A percentile compares a stretch with the other conserved stretches of the same genome.
Evolutionary conservation across 1,140 invertebrate species (phyloP).

Genomic region (Aphaenogaster floridana): DNA sequence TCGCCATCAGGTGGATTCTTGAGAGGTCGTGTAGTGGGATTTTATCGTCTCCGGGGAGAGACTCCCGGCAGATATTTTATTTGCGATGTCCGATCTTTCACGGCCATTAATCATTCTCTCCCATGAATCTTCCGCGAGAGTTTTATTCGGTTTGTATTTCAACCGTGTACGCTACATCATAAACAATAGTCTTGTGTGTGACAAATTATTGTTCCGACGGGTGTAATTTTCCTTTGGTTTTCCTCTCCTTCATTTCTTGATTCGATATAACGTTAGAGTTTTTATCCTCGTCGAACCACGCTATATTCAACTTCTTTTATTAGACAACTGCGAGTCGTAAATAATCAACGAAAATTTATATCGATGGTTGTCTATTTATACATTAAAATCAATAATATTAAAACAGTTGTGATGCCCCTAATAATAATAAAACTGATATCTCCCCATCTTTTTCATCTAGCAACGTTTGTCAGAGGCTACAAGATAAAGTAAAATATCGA

Average conservation of each 20-base stretch:
- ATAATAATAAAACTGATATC: neutral
- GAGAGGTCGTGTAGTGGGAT: slow-evolving; percentile 24
- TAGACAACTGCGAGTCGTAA: neutral
- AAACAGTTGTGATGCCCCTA: neutral
- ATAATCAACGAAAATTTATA: slow-evolving; percentile 7
- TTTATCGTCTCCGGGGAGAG: slow-evolving; percentile 35
- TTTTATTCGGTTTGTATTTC: slow-evolving; percentile 29
- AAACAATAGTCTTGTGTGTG: slow-evolving; percentile 10
- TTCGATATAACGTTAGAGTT: neutral
- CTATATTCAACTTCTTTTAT: neutral
- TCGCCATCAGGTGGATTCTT: slow-evolving; percentile 21
- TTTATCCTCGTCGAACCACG: neutral
- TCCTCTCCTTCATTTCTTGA: neutral
- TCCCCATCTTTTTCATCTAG: neutral
- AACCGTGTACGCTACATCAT: neutral
- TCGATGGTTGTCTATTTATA: neutral
- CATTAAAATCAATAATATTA: neutral
- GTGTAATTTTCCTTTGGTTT: slow-evolving; percentile 16
- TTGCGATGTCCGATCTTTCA: slow-evolving; percentile 20
- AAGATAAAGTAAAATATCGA: slow-evolving; percentile 18
- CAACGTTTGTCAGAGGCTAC: neutral
- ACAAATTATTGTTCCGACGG: slow-evolving; percentile 16
- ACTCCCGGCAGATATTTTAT: slow-evolving; percentile 37
- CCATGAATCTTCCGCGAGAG: slow-evolving; percentile 26
- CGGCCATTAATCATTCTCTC: slow-evolving; percentile 41